Base-by-base conservation (phyloP, 2,888 invertebrate species). In the Operophtera brumata region DNA sequence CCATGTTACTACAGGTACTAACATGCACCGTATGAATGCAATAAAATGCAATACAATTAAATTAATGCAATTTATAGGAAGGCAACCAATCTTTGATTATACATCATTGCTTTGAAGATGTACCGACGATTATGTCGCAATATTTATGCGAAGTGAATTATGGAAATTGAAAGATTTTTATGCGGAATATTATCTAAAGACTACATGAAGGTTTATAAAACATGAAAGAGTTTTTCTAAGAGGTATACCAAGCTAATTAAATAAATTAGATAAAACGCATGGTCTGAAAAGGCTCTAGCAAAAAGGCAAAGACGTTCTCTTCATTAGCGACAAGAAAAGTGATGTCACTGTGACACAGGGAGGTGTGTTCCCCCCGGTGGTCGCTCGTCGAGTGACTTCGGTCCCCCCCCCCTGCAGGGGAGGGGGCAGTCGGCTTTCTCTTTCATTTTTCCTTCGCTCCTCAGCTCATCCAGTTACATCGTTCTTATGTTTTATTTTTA, bases 401-500 rank as follows among this genome's bases (percentile, higher is more conserved):
- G 71, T 73, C 74, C 76, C 77, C 71, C 65, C 65, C 71, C 61
- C 36, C 8, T 9, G 2, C 30, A 62, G 66, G 61, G 65, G 73
- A 74, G 80, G 83, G 78, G 86, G 80, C 74, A 86, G 86, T 75
- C 87, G 86, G 86, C 89, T 90, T 89, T 90, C 90, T 90, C 90
- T 90, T 90, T 89, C 90, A 90, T 90, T 90, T 90, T 90, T 90
- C 90, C 88, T 90, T 87, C 89, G 84, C 89, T 89, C 88, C 86
- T 88, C 87, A 83, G 88, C 90, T 90, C 90, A 90, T 90, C 90
- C 90, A 90, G 90, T 90, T 90, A 90, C 90, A 90, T 89, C 88
- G 89, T 90, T 90, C 90, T 90, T 90, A 90, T 90, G 90, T 90
- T 90, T 90, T 90, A 90, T 90, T 90, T 90, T 90, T 90, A 90